Conservation (phyloP, 2,888 invertebrate genomes). For the Brenthis hecate region DNA sequence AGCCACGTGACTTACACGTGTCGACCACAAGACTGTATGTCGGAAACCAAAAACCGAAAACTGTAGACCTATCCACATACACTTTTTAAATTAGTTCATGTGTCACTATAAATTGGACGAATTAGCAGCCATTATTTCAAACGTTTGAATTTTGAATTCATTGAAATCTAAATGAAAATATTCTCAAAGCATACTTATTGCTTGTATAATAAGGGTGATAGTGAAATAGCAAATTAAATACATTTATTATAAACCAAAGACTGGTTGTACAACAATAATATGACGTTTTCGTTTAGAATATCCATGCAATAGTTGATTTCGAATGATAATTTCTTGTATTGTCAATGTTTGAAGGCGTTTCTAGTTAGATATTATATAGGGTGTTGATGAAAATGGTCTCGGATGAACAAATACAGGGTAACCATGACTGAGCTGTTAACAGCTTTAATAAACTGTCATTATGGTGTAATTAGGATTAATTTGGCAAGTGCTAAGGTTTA, state of each 20-base stretch:
- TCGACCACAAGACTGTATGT: constrained; percentile 58
- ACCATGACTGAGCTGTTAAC: constrained; percentile 27
- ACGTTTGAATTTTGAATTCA: constrained; percentile 67
- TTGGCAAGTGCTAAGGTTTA: neutral
- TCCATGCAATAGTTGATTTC: constrained; percentile 29
- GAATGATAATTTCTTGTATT: constrained; percentile 60
- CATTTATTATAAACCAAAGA: constrained; percentile 49
- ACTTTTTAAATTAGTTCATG: neutral
- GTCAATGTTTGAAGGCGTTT: constrained; percentile 56
- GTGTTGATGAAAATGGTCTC: constrained; percentile 46
- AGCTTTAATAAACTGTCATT: constrained; percentile 31
- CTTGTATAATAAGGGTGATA: constrained; percentile 23
- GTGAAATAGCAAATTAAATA: constrained; percentile 29
- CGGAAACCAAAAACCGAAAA: constrained; percentile 50
- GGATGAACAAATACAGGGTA: constrained; percentile 39
- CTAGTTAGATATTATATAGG: constrained; percentile 42
- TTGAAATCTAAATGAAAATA: too few relatives aligned
- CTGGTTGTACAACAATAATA: constrained; percentile 54
- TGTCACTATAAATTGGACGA: constrained; percentile 46
- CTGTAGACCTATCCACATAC: constrained; percentile 37
- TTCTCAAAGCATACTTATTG: constrained; percentile 31
- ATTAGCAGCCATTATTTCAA: constrained; percentile 68
- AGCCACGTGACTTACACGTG: constrained; percentile 74
- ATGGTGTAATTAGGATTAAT: neutral
- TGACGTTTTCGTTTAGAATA: constrained; percentile 46